phyloP scores from a whole-genome alignment of 2,888 invertebrate genomes.

The Dryocosmus kuriphilus region DNA sequence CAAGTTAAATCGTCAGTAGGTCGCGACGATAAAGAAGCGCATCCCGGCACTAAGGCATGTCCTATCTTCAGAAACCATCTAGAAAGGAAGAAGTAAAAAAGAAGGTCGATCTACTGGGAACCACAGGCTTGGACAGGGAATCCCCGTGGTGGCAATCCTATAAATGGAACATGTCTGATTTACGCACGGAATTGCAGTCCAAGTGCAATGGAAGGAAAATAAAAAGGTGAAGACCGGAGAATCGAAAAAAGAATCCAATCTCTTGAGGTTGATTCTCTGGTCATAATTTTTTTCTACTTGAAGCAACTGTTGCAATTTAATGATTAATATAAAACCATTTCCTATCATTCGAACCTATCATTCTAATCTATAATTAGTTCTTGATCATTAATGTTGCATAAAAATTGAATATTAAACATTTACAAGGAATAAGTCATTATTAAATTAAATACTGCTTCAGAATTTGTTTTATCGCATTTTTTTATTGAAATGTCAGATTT shows the following conservation, averaged over 20 bases:
- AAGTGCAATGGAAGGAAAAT: slow-evolving; percentile 28
- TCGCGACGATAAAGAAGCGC: slow-evolving; percentile 28
- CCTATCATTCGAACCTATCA: neutral
- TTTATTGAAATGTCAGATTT: neutral
- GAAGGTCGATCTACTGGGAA: slow-evolving; percentile 49
- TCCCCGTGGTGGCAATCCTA: slow-evolving; percentile 39
- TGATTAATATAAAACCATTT: neutral
- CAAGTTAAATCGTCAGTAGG: slow-evolving; percentile 15
- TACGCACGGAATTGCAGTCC: slow-evolving; percentile 29
- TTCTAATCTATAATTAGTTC: too few relatives aligned
- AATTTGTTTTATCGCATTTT: neutral
- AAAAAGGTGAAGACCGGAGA: neutral
- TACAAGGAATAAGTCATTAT: too few relatives aligned
- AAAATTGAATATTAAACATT: too few relatives aligned
- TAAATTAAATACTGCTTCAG: neutral
- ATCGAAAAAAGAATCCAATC: slow-evolving; percentile 3
- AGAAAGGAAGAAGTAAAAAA: slow-evolving; percentile 50
- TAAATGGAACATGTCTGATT: slow-evolving; percentile 36
- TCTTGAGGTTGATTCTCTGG: neutral
- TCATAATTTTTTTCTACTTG: slow-evolving; percentile 2
- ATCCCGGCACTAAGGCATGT: slow-evolving; percentile 12
- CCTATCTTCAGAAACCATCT: slow-evolving; percentile 46
- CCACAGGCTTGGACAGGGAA: slow-evolving; percentile 39
- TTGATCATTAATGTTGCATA: too few relatives aligned
- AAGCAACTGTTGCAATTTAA: neutral